Conservation (phyloP, 2,888 invertebrate genomes). For the Zootermopsis nevadensis region DNA sequence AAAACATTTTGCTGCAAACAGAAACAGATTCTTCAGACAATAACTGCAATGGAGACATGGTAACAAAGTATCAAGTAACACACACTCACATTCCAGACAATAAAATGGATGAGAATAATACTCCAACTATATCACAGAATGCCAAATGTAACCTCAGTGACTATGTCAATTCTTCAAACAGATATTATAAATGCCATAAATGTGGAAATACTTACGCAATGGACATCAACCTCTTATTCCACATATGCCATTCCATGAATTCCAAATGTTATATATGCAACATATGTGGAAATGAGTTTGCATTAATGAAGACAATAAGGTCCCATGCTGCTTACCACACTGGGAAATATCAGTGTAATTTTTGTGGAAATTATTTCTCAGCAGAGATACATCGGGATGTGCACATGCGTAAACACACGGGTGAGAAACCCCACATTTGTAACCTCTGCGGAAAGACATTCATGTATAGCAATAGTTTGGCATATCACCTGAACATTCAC, state of each 20-base stretch:
- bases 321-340: not conserved
- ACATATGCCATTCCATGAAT: not conserved
- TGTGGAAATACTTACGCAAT: not conserved
- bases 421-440: constrained; percentile 1
- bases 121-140: no score
- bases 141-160: not conserved
- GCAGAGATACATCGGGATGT: no score
- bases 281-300: constrained; percentile 25
- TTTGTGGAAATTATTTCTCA: not conserved
- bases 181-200: not conserved
- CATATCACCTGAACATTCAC: not conserved
- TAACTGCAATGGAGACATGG: not conserved
- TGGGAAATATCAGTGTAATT: not conserved
- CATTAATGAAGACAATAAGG: not conserved
- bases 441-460: not conserved
- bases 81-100: not conserved
- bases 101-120: not conserved
- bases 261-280: constrained; percentile 4
- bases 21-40: not conserved
- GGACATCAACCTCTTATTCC: not conserved
- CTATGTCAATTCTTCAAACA: not conserved
- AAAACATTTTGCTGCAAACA: not conserved
- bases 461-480: not conserved
- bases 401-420: constrained; percentile 27
- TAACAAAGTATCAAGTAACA: not conserved